Percentiles rank a stretch among this genome's conserved stretches.
Evolutionary conservation across 2,888 invertebrate genomes (phyloP).

Genomic region (Macrophya alboannulata): DNA sequence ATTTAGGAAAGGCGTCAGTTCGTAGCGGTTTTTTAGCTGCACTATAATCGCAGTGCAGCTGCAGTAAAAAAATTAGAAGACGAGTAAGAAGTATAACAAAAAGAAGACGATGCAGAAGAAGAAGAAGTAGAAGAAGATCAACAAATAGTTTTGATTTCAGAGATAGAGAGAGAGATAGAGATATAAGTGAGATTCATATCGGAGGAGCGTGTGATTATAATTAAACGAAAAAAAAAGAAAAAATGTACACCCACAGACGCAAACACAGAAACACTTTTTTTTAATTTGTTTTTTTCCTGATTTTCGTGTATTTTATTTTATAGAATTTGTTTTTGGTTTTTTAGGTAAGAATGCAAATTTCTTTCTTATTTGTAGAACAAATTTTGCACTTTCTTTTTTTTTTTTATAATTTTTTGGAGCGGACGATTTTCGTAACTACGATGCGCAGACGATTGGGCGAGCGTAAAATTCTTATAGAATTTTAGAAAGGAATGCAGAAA

Average conservation of each 20-base stretch:
- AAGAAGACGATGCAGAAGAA: not conserved
- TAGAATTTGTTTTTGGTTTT: not conserved
- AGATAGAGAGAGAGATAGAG: no score
- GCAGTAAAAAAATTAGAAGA: not conserved
- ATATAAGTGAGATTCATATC: no score
- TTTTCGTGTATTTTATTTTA: no score
- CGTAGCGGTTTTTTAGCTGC: not conserved
- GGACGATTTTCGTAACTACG: no score
- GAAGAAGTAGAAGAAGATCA: not conserved
- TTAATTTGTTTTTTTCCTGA: not conserved
- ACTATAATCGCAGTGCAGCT: not conserved
- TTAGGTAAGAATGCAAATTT: conserved; percentile 1
- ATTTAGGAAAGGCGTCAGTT: not conserved
- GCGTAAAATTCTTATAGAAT: no score
- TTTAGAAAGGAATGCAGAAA: not conserved
- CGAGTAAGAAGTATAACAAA: not conserved
- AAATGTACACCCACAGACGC: no score
- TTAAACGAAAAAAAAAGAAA: no score
- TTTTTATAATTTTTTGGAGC: no score
- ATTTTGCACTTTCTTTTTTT: not conserved
- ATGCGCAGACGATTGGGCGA: no score
- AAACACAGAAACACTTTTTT: not conserved
- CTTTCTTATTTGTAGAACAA: not conserved
- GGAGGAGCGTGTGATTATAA: no score
- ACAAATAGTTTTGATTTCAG: no score